These are phyloP conservation scores for Rhagophthalmus giganteus DNA, from an alignment of 2,888 invertebrate genomes.

Conservation along the genomic window DNA sequence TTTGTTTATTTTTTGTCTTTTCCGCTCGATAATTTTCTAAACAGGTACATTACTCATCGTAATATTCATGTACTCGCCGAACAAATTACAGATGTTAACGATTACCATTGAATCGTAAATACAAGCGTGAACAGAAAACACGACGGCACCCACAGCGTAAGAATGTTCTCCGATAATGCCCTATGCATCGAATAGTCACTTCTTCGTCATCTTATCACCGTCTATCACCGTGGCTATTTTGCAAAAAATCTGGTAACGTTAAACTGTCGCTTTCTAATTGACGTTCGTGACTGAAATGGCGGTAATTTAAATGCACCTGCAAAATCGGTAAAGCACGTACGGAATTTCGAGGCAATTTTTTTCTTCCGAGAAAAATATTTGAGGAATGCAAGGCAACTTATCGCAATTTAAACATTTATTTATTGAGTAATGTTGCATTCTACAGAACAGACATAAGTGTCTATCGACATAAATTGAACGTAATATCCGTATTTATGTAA, in stretches of 20 bases:
- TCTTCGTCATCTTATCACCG: slow-evolving; percentile 13
- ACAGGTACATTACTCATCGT: too few species aligned
- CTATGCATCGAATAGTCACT: slow-evolving; percentile 12
- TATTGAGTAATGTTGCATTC: neutral
- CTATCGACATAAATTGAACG: neutral
- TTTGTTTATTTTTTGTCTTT: too few species aligned
- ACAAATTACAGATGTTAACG: slow-evolving; percentile 44
- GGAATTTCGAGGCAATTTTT: too few species aligned
- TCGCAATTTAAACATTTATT: neutral
- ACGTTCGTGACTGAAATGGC: slow-evolving; percentile 3
- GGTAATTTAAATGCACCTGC: slow-evolving; percentile 14
- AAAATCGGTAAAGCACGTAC: too few species aligned
- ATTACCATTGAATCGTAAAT: slow-evolving; percentile 42
- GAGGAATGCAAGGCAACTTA: too few species aligned
- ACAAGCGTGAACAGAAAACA: slow-evolving; percentile 39
- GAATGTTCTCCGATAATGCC: slow-evolving; percentile 36
- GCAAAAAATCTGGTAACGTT: slow-evolving; percentile 6
- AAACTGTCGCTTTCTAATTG: slow-evolving; percentile 9
- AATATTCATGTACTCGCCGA: slow-evolving; percentile 33
- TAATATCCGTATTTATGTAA: neutral
- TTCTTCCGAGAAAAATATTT: too few species aligned
- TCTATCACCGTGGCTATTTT: too few species aligned
- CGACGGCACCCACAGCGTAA: slow-evolving; percentile 42
- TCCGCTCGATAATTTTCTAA: too few species aligned
- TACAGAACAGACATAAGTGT: neutral